Evolutionary conservation across 2,113 vertebrate genomes (phyloP), one percentile per base, ranked within the genome.

Genomic region (Clarias magur): DNA sequence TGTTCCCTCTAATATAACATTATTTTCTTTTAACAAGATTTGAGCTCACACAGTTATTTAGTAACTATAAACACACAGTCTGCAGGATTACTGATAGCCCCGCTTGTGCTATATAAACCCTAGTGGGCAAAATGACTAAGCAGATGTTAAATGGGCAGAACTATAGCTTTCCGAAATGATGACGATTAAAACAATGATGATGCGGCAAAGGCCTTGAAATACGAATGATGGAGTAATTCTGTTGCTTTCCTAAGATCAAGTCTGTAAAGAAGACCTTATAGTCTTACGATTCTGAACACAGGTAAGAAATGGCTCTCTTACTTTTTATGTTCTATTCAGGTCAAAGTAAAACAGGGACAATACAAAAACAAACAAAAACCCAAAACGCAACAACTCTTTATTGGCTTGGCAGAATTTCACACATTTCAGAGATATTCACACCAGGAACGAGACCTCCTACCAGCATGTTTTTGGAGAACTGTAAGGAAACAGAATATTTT

Each of bases 61-160:
- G 80, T 87, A 73, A 87, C 76, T 87, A 75, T 81, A 87, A 87
- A 82, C 57, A 83, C 68, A 72, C 80, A 75, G 79, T 57, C 78
- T 73, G 67, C 65, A 68, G 86, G 86, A 83, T 87, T 87, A 87
- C 68, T 48, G 27, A 54, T 82, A n/a, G 57, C 80, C 56, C 80
- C 80, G 76, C 57, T 72, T 30, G 34, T 82, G 86, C 42, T 82
- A 63, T 82, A 72, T 54, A 87, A 87, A 82, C 67, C 70, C 57
- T 83, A 87, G 80, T 21, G 34, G 67, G 42, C 80, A 54, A 83
- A 63, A 62, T 87, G 70, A 72, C 56, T 83, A 54, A 87, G 63
- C 80, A 87, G 57, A 83, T 87, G 86, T 62, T 83, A 56, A 59
- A 75, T 75, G 68, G 13, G 53, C 59, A 65, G 59, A 82, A 76